Evolutionary conservation across 1,140 invertebrate genomes (phyloP).

Genomic region (Formica exsecta): DNA sequence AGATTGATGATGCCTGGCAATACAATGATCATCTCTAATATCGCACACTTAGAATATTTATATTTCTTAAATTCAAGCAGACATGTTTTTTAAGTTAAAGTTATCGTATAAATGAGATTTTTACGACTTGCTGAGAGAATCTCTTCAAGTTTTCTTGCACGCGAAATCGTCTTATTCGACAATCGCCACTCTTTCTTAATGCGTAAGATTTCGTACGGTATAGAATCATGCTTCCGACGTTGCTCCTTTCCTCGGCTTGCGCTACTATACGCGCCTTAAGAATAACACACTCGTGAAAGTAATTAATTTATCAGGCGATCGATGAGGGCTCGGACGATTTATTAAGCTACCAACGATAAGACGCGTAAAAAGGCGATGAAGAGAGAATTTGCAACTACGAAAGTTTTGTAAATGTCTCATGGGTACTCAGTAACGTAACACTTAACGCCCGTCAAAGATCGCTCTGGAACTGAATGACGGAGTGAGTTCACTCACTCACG

Average conservation of each 20-base stretch:
- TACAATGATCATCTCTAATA: background rate
- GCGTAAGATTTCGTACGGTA: constrained; percentile 50
- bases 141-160: constrained; percentile 74
- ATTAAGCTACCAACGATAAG: constrained; percentile 70
- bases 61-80: constrained; percentile 9
- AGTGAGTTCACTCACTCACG: constrained; percentile 72
- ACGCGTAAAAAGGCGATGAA: constrained; percentile 68
- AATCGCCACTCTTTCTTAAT: constrained; percentile 57
- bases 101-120: constrained; percentile 33
- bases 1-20: background rate
- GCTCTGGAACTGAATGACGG: constrained; percentile 77
- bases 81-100: constrained; percentile 40
- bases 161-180: constrained; percentile 57
- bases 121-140: constrained; percentile 63
- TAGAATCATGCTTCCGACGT: constrained; percentile 58
- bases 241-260: constrained; percentile 64
- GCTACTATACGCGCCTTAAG: constrained; percentile 64
- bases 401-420: constrained; percentile 81
- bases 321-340: constrained; percentile 72
- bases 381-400: constrained; percentile 78
- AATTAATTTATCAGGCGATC: constrained; percentile 68
- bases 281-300: constrained; percentile 61
- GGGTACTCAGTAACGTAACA: constrained; percentile 76
- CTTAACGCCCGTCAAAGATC: constrained; percentile 78
- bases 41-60: constrained; percentile 20